Evolutionary conservation across 2,113 vertebrate species (phyloP).

Genomic region (Lepus timidus): DNA sequence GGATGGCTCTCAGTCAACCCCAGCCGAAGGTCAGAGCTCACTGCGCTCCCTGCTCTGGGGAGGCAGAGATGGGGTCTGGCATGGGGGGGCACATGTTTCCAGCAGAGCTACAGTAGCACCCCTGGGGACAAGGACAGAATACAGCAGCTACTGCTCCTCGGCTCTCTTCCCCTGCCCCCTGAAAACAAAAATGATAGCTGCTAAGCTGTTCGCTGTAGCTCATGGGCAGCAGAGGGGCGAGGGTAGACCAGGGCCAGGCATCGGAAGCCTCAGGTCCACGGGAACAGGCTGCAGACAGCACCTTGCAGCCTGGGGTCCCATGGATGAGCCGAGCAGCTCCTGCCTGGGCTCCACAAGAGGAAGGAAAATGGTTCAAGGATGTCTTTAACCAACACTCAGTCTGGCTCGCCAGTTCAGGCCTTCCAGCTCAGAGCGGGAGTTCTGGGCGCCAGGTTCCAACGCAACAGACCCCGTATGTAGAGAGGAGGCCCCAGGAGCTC

Average conservation of each 20-base stretch:
- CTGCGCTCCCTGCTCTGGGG: neutral
- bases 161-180: neutral
- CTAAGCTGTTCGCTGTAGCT: neutral
- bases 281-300: neutral
- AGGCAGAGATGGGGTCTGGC: neutral
- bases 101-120: neutral
- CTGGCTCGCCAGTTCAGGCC: neutral
- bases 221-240: neutral
- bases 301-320: neutral
- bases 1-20: neutral
- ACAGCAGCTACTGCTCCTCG: neutral
- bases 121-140: neutral
- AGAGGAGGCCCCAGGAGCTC: neutral
- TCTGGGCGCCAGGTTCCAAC: neutral
- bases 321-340: neutral
- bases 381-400: neutral
- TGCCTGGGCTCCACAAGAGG: neutral
- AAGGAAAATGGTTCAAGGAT: accelerated
- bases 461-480: neutral
- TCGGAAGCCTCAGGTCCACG: neutral
- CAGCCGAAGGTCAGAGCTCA: neutral
- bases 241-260: neutral
- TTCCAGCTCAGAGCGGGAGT: neutral
- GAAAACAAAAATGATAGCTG: neutral
- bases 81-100: neutral